Evolutionary conservation across 1,140 invertebrate genomes (phyloP), one percentile per base, ranked within the genome.

Genomic region (Idris sp.): DNA sequence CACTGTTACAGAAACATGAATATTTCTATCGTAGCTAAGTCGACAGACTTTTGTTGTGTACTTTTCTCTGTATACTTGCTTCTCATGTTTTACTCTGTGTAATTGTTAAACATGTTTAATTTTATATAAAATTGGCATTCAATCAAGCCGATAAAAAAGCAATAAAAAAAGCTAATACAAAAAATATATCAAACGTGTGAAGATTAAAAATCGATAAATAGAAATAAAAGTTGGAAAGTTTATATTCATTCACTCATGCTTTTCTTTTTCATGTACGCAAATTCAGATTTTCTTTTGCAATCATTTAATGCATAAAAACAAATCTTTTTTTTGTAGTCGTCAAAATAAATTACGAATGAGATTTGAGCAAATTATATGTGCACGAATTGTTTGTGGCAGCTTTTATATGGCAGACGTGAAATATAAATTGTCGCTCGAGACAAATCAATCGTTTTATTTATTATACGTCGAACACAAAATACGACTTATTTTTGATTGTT

Each of bases 11-110:
- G 8, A 30, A 19, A n/a, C 44, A 43, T 44, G 13, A 49, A n/a
- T n/a, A 58, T 13, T 49, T 26, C 62, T 68, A 68, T 58, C 36
- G n/a, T 49, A 68, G 53, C 53, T 58, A 28, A 68, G 43, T 58
- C 22, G 6, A 46, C 53, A 51, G 2, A n/a, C 58, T 51, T 44
- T 46, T n/a, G n/a, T 44, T 11, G 38, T 11, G n/a, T 38, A 48
- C 4, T 68, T 40, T 67, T 43, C 15, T 35, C 33, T 58, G 31
- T 68, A 68, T 41, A 30, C 40, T 56, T 48, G 40, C 30, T 67
- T 38, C 41, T 56, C n/a, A 25, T 8, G n/a, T 30, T 19, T 36
- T 48, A 16, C 5, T 48, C n/a, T 18, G 13, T 18, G n/a, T 18
- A 26, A 10, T 18, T 48, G 1, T 31, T 40, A n/a, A n/a, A n/a